Conservation (phyloP, 2,797 vertebrate genomes). For the Myotis myotis region DNA sequence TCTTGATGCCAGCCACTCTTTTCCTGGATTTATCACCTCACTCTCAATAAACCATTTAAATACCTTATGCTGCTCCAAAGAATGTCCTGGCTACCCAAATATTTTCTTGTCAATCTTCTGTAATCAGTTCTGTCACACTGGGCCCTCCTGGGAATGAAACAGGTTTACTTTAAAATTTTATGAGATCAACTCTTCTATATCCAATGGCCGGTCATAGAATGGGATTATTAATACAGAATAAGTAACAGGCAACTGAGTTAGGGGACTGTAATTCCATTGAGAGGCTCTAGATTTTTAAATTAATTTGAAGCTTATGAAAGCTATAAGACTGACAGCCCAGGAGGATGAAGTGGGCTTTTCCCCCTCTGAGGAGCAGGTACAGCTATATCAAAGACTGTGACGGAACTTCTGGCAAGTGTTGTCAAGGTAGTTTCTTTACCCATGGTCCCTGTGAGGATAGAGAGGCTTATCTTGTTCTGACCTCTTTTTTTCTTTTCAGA, state of each 20-base stretch:
- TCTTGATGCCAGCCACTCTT: conserved; percentile 60
- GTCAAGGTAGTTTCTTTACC: not conserved
- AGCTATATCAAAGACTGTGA: not conserved
- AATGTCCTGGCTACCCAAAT: conserved; percentile 76
- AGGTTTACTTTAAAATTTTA: conserved; percentile 84
- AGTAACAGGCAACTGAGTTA: conserved; percentile 80
- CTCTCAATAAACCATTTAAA: conserved; percentile 81
- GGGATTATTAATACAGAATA: conserved; percentile 85
- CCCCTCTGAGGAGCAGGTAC: not conserved
- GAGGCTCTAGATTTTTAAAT: conserved; percentile 70
- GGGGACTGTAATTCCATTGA: conserved; percentile 74
- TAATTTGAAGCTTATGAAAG: conserved; percentile 77
- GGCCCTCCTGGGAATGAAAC: conserved; percentile 81
- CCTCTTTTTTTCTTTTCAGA: not conserved
- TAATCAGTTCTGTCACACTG: conserved; percentile 82
- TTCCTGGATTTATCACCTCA: conserved; percentile 64
- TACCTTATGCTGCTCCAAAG: conserved; percentile 74
- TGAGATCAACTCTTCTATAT: conserved; percentile 79
- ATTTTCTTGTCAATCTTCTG: conserved; percentile 83
- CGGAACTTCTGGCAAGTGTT: not conserved
- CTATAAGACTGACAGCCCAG: conserved; percentile 67
- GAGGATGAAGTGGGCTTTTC: conserved; percentile 37
- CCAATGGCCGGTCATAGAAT: conserved; percentile 72
- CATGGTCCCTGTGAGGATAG: not conserved
- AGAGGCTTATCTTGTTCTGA: not conserved